Evolutionary conservation across 2,888 invertebrate species (phyloP).

Genomic region (Fabriciana adippe): DNA sequence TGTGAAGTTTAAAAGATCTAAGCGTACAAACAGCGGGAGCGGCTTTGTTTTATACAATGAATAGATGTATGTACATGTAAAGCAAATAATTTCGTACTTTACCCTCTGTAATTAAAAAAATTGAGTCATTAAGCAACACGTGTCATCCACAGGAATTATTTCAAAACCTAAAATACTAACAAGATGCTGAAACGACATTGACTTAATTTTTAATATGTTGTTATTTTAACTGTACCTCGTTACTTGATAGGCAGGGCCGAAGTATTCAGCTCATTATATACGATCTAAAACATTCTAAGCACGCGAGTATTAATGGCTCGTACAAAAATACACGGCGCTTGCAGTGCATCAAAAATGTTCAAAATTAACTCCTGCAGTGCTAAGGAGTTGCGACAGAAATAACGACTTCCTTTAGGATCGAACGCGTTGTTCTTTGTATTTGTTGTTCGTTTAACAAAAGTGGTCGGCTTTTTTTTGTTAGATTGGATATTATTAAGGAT

Average conservation of each 20-base stretch:
- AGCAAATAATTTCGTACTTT: too few relatives aligned
- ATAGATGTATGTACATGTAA: too few relatives aligned
- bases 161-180: neutral
- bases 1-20: too few relatives aligned
- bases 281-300: slow-evolving; percentile 41
- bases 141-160: neutral
- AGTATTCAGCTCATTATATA: slow-evolving; percentile 27
- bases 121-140: too few relatives aligned
- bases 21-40: too few relatives aligned
- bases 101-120: too few relatives aligned
- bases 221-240: slow-evolving; percentile 1
- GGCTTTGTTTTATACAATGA: too few relatives aligned
- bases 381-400: slow-evolving; percentile 64
- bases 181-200: slow-evolving; percentile 1
- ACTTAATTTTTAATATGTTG: slow-evolving; percentile 7
- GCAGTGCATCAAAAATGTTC: slow-evolving; percentile 72
- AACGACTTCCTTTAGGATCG: slow-evolving; percentile 55
- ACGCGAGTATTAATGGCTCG: slow-evolving; percentile 40
- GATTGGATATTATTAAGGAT: neutral
- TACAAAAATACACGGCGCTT: slow-evolving; percentile 47
- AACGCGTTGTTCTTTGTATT: neutral
- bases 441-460: neutral
- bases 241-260: slow-evolving; percentile 10
- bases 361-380: slow-evolving; percentile 63
- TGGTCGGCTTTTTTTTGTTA: neutral